Conservation (phyloP, 1,140 invertebrate genomes). For the Drosophila yakuba region DNA sequence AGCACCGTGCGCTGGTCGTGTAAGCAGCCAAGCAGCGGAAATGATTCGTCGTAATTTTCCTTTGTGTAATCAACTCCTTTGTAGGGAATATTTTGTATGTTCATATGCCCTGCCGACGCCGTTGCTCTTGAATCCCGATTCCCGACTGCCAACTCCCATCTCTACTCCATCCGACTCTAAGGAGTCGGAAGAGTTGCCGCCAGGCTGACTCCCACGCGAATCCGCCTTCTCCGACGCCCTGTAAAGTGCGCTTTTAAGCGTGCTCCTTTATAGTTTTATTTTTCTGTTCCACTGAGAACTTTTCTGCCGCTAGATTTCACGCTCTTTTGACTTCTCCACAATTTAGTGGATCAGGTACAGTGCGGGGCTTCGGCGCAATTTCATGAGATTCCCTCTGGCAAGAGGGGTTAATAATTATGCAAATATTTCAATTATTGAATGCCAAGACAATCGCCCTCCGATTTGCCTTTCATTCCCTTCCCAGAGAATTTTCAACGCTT, state of each 20-base stretch:
- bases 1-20: conserved; percentile 66
- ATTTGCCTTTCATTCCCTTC: conserved; percentile 24
- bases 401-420: conserved; percentile 63
- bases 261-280: conserved; percentile 56
- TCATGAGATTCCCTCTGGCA: conserved; percentile 71
- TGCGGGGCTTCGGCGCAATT: conserved; percentile 30
- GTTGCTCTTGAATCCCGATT: conserved; percentile 61
- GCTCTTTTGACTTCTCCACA: conserved; percentile 11
- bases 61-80: conserved; percentile 84
- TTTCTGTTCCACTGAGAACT: conserved; percentile 34
- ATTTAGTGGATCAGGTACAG: conserved; percentile 19
- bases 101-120: conserved; percentile 72
- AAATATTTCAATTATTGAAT: conserved; percentile 69
- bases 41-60: conserved; percentile 84
- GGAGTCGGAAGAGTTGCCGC: conserved; percentile 14
- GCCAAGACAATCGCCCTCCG: conserved; percentile 42
- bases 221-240: conserved; percentile 28
- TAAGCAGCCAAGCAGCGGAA: conserved; percentile 84
- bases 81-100: conserved; percentile 82
- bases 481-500: conserved; percentile 32
- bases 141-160: conserved; percentile 20
- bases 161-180: neutral
- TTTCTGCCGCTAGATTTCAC: conserved; percentile 33
- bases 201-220: conserved; percentile 1
- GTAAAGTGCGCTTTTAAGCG: conserved; percentile 41